A percentile compares a stretch with the other conserved stretches of the same genome.
Conservation (phyloP, 2,888 invertebrate genomes). For the Lagria hirta region DNA sequence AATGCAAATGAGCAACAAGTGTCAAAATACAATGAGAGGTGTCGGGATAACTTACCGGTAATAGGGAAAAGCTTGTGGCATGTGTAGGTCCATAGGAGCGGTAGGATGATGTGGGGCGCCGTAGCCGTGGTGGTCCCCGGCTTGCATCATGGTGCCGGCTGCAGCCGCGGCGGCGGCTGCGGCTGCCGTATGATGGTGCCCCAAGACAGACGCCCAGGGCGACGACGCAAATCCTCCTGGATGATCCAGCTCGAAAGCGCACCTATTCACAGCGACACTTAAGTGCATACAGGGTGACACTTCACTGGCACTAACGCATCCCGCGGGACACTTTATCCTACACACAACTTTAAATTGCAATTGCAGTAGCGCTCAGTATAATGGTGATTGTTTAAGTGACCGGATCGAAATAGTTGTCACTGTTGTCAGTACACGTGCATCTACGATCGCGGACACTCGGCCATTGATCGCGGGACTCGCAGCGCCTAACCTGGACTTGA, state of each 20-base stretch:
- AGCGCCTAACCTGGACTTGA: slow-evolving; percentile 33
- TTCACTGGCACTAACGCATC: slow-evolving; percentile 37
- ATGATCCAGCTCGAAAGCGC: slow-evolving; percentile 68
- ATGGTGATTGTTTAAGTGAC: no score
- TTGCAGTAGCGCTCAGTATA: slow-evolving; percentile 1
- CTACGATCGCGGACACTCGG: slow-evolving; percentile 65
- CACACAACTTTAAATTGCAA: slow-evolving; percentile 5
- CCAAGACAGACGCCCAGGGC: slow-evolving; percentile 75
- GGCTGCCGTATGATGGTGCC: slow-evolving; percentile 61
- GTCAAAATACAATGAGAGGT: slow-evolving; percentile 19
- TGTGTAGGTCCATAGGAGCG: slow-evolving; percentile 86
- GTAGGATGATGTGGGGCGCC: slow-evolving; percentile 61
- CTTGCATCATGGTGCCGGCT: slow-evolving; percentile 55
- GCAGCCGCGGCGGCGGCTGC: slow-evolving; percentile 53
- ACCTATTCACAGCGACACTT: slow-evolving; percentile 47
- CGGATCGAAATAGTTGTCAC: slow-evolving; percentile 1
- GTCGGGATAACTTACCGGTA: slow-evolving; percentile 70
- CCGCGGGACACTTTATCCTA: slow-evolving; percentile 45
- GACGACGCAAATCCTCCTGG: slow-evolving; percentile 71
- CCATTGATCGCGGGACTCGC: slow-evolving; percentile 64
- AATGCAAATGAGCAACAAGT: slow-evolving; percentile 54
- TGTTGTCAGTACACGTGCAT: slow-evolving; percentile 59
- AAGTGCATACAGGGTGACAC: slow-evolving; percentile 50
- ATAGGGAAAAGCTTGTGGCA: slow-evolving; percentile 88
- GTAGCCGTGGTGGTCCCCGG: slow-evolving; percentile 55